Base-by-base conservation (phyloP, 2,797 vertebrate species). In the Micropoecilia bifurca region DNA sequence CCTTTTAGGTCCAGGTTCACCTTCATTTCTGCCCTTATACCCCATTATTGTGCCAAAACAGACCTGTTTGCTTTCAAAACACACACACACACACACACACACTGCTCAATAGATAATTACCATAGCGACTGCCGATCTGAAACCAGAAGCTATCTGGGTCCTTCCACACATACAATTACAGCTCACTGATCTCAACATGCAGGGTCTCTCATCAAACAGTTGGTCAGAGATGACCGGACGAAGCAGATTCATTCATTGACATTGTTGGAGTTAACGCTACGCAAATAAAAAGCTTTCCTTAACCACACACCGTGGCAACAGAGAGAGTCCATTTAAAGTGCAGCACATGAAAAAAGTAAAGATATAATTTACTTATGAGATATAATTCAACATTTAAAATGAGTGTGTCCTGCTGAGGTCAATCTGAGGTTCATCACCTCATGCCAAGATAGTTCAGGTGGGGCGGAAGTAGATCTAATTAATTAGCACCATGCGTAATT, bases 21-120 rank as follows among this genome's bases (percentile, higher is more conserved):
- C 84, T 82, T 87, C 81, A 80, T 9, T 85, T 71, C 83, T 39
- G 57, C 75, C 81, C 81, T 79, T 76, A 76, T 75, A 47, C 75
- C 78, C 10, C 68, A 76, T 85, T 74, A 57, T 86, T 71, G 86
- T 85, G 86, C 81, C 89, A 94, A 95, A 95, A 95, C 91, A 92
- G 83, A 84, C 82, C 76, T 91, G 93, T 95, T 95, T 95, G 95
- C 95, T 95, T 95, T 95, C 89, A 93, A 94, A 94, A 95, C 94
- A 96, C 88, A 89, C 89, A 78, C 87, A 33, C 33, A 78, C 87
- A 95, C 94, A 96, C 88, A 89, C 89, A 78, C 87, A 33, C 33
- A 78, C 87, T 74, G 86, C 75, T 82, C 84, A 82, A 53, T 76
- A 59, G 94, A 95, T 95, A 95, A 95, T 93, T 55, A 25, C 93